Evolutionary conservation across 1,140 invertebrate species (phyloP), one percentile per base, ranked within the genome.

Genomic region (Eumeta japonica): DNA sequence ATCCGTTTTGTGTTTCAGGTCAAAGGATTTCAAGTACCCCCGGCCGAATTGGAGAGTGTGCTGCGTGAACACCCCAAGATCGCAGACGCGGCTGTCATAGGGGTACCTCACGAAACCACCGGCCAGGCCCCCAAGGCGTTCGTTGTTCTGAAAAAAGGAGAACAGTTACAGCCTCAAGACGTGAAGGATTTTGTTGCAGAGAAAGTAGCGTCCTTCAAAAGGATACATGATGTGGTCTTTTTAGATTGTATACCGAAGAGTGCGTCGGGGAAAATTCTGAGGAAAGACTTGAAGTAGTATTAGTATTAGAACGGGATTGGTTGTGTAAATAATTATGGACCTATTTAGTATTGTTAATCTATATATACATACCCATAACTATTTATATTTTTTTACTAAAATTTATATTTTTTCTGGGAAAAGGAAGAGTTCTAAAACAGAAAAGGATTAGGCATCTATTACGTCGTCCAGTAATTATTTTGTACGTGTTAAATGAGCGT

Each of bases 11-110:
- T 32, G 28, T 52, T 49, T 31, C 35, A 72, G 57, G 64, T 67
- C 3, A 75, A 72, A 57, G 70, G 68, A 3, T 72, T 61, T 32
- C 67, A 88, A 83, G 88, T 92, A 2, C 73, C 87, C 9, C 89
- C 89, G 16, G 84, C 88, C 0, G 87, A 90, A 63, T 50, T 92
- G 13, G 89, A 92, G 72, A 81, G 77, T 38, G 19, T 90, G 3
- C 52, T 92, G 10, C 68, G 84, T 41, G 75, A 66, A 31, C 83
- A 89, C 70, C 81, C 83, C 2, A 74, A 67, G 14, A 70, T 92
- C 10, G 46, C 58, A 28, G 88, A 91, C 48, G 85, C 80, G 2
- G 87, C 82, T 3, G 87, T 92, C 0, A 71, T 91, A 49, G 89
- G 88, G 9, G 59, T 88, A 27, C 81, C 84, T 1, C 79, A 89